phyloP scores from a whole-genome alignment of 2,797 vertebrate genomes.

The Echeneis naucrates region DNA sequence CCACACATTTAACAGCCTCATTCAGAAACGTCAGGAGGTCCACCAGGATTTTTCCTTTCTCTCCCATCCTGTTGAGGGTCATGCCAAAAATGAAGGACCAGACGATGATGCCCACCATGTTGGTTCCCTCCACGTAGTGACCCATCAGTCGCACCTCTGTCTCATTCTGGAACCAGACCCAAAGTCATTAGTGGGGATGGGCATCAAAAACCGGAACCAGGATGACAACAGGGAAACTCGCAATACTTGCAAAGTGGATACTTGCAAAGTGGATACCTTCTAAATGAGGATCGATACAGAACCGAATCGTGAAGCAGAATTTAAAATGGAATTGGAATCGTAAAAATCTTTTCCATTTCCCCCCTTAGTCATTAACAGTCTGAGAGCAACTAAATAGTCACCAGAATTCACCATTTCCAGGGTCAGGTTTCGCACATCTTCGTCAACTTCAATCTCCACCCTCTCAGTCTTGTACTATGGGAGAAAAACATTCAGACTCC shows the following conservation, averaged over 20 bases:
- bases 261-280: too few relatives aligned
- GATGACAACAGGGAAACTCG: too few relatives aligned
- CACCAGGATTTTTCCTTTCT: background rate
- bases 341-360: too few relatives aligned
- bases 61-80: background rate
- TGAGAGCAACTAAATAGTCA: background rate
- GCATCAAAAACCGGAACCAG: too few relatives aligned
- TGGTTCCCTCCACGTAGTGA: background rate
- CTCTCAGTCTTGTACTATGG: conserved; percentile 13
- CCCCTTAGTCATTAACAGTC: too few relatives aligned
- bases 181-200: background rate
- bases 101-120: conserved; percentile 6
- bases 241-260: too few relatives aligned
- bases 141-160: background rate
- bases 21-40: background rate
- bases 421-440: background rate
- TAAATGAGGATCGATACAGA: too few relatives aligned
- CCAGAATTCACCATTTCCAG: background rate
- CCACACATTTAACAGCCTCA: background rate
- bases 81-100: conserved; percentile 5
- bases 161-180: background rate
- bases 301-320: too few relatives aligned
- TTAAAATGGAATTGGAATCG: too few relatives aligned
- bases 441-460: background rate
- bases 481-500: background rate